Conservation (phyloP, 2,888 invertebrate species). For the Griposia aprilina region DNA sequence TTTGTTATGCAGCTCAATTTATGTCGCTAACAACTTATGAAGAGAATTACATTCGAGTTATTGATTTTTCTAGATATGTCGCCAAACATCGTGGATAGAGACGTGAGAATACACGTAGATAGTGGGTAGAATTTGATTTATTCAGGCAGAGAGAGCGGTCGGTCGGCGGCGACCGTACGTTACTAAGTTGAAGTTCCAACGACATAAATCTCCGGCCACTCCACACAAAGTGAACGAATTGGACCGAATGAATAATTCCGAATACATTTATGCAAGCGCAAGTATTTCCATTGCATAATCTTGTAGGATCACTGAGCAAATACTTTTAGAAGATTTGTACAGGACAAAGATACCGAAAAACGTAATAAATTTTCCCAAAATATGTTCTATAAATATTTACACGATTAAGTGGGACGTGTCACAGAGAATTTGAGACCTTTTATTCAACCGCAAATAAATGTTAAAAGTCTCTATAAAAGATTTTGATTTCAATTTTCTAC, state of each 20-base stretch:
- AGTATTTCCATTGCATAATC: slow-evolving; percentile 71
- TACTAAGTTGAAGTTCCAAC: slow-evolving; percentile 81
- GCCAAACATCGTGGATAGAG: slow-evolving; percentile 24
- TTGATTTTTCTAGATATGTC: slow-evolving; percentile 23
- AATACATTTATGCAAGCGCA: slow-evolving; percentile 76
- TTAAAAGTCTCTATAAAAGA: slow-evolving; percentile 20
- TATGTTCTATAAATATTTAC: slow-evolving; percentile 49
- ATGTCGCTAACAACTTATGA: not conserved
- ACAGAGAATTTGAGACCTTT: slow-evolving; percentile 20
- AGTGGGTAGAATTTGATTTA: slow-evolving; percentile 78
- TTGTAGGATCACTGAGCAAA: slow-evolving; percentile 64
- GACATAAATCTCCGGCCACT: slow-evolving; percentile 83
- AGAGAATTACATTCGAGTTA: not conserved
- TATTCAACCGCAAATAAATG: slow-evolving; percentile 17
- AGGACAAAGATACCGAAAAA: slow-evolving; percentile 45
- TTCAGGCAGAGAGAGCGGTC: slow-evolving; percentile 73
- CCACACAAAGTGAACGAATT: slow-evolving; percentile 79
- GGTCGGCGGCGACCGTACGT: slow-evolving; percentile 76
- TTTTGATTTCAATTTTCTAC: slow-evolving; percentile 34
- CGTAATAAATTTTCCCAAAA: slow-evolving; percentile 49
- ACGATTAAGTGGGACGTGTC: slow-evolving; percentile 46
- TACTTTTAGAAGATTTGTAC: slow-evolving; percentile 66
- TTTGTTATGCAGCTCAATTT: not conserved
- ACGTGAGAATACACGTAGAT: slow-evolving; percentile 44
- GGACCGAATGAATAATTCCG: slow-evolving; percentile 81